Evolutionary conservation across 2,888 invertebrate species (phyloP), one percentile per base, ranked within the genome.

Genomic region (Neoitamus cyanurus): DNA sequence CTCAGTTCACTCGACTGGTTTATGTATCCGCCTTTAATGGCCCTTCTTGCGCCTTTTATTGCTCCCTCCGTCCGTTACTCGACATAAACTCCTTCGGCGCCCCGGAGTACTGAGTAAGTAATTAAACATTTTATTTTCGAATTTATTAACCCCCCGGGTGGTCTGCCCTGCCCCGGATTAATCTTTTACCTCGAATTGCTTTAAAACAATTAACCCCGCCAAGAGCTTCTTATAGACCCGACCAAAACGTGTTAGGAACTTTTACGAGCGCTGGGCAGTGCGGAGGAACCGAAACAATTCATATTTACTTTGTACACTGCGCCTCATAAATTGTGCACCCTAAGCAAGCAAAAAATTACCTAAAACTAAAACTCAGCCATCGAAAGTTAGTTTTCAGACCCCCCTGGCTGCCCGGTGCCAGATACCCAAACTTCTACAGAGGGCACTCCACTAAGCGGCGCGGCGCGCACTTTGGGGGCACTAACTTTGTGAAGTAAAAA

Each of bases 51-150:
- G 9, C 58, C 58, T 58, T 58, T 58, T 58, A 58, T 58, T 58
- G 20, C 58, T 9, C 15, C 15, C 20, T 58, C 25, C 15, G 20
- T 20, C 9, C 37, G 58, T 58, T 58, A 25, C 7, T 58, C 58
- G 9, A 9, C 25, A 20, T 15, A 58, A 58, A 58, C 20, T 58
- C 58, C 25, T 58, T 58, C 6, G 58, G 20, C 58, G 58, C 58
- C 25, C 15, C 25, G 25, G 58, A 48, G 48, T 20, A 48, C 58
- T 58, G 7, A 3, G 34, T 25, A 6, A 58, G 25, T 58, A 58
- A 58, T 58, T 58, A 58, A 58, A 58, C 58, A 58, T 58, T 58
- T 58, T 58, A 58, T 58, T 58, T 58, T 58, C 58, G 25, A 58
- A 58, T 58, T 58, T 58, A 58, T 58, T 15, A 6, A 20, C n/a